Evolutionary conservation across 2,888 invertebrate species (phyloP).

Genomic region (Tineola bisselliella): DNA sequence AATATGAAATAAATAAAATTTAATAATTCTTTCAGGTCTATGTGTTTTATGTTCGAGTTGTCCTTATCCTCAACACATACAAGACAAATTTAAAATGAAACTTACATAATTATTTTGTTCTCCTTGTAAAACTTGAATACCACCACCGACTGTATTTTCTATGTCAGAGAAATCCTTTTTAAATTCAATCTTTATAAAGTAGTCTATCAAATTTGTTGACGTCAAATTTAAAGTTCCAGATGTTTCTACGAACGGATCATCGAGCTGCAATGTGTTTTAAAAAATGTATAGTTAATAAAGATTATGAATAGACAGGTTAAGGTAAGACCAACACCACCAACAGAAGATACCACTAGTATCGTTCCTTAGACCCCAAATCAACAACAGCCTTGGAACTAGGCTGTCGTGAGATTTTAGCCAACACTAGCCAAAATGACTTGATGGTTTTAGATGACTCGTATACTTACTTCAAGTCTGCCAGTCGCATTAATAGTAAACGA

Average conservation of each 20-base stretch:
- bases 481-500: slow-evolving; percentile 48
- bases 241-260: slow-evolving; percentile 72
- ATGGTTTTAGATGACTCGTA: no score
- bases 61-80: no score
- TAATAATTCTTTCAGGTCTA: no score
- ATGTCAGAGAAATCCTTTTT: slow-evolving; percentile 75
- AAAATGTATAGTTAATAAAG: background rate
- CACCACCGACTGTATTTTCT: slow-evolving; percentile 72
- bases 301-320: slow-evolving; percentile 14
- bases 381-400: no score
- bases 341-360: no score
- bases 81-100: slow-evolving; percentile 17
- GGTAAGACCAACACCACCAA: background rate
- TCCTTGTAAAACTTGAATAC: slow-evolving; percentile 69
- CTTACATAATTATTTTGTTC: slow-evolving; percentile 63
- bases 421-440: no score
- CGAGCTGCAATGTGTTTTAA: slow-evolving; percentile 56
- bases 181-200: slow-evolving; percentile 71
- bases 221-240: slow-evolving; percentile 70
- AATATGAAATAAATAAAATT: no score
- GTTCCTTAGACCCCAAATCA: no score
- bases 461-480: slow-evolving; percentile 47
- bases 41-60: no score
- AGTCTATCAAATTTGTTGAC: slow-evolving; percentile 71
- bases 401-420: no score